phyloP scores from a whole-genome alignment of 2,113 vertebrate species.

The Paratilapia polleni region DNA sequence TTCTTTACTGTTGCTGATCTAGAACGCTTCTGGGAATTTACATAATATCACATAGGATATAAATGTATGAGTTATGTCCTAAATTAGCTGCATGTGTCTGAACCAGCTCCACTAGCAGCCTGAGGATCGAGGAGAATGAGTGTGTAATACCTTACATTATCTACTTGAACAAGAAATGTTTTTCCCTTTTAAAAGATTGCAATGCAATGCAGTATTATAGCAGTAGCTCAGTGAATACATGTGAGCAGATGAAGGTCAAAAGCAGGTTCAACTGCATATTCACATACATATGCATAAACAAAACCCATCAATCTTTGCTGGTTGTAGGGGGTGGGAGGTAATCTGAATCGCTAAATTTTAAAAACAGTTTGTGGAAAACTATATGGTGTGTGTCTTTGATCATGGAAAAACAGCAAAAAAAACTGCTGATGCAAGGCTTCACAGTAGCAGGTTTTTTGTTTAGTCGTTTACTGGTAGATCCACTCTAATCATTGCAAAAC shows the following conservation, averaged over 20 bases:
- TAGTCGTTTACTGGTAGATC: conserved; percentile 41
- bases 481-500: conserved; percentile 58
- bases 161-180: conserved; percentile 19
- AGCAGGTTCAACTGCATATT: conserved; percentile 71
- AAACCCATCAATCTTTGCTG: conserved; percentile 72
- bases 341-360: conserved; percentile 61
- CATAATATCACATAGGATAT: conserved; percentile 14
- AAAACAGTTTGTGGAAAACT: conserved; percentile 34
- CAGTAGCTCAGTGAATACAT: conserved; percentile 17
- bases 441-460: conserved; percentile 40
- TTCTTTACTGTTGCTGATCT: conserved; percentile 20
- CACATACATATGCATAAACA: conserved; percentile 76
- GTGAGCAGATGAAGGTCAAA: conserved; percentile 76
- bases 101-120: neutral
- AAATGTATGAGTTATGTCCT: conserved; percentile 41
- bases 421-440: conserved; percentile 49
- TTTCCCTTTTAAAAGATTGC: conserved; percentile 27
- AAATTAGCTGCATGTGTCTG: conserved; percentile 13
- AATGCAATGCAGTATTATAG: conserved; percentile 20
- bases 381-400: conserved; percentile 43
- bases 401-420: conserved; percentile 25
- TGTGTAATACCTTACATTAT: neutral
- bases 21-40: conserved; percentile 26
- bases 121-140: conserved; percentile 16
- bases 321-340: conserved; percentile 40